Percentiles rank a stretch among this genome's conserved stretches.
Conservation (phyloP, 1,140 invertebrate genomes). For the Idris sp. region DNA sequence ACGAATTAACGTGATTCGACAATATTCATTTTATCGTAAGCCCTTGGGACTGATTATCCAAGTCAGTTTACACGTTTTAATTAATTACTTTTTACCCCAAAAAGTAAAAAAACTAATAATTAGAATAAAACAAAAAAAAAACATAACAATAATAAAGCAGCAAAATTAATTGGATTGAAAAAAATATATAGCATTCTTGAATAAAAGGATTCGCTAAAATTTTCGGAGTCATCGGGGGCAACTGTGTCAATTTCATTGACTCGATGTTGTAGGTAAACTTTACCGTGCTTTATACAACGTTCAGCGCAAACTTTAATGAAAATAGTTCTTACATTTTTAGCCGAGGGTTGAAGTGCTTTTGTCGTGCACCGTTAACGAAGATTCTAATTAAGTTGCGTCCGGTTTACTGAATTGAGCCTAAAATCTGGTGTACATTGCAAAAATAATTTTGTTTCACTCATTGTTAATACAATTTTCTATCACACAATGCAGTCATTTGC, state of each 20-base stretch:
- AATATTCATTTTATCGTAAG: conserved; percentile 44
- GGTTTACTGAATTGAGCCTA: conserved; percentile 47
- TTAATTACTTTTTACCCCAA: conserved; percentile 20
- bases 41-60: conserved; percentile 34
- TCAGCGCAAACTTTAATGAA: conserved; percentile 72
- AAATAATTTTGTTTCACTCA: conserved; percentile 38
- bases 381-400: conserved; percentile 71
- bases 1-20: conserved; percentile 45
- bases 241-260: conserved; percentile 45
- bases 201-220: conserved; percentile 42
- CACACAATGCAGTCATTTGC: no score
- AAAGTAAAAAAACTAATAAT: not conserved
- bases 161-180: conserved; percentile 30
- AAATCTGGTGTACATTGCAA: conserved; percentile 47
- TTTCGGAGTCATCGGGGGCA: conserved; percentile 43
- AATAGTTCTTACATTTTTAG: conserved; percentile 74
- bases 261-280: conserved; percentile 63
- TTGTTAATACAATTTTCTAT: no score
- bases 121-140: not conserved
- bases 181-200: conserved; percentile 39
- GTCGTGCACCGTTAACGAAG: conserved; percentile 69
- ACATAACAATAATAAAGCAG: not conserved
- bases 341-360: conserved; percentile 59
- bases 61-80: conserved; percentile 33
- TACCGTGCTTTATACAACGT: conserved; percentile 59